phyloP scores from a whole-genome alignment of 2,113 vertebrate genomes.

The Myrmecobius fasciatus region DNA sequence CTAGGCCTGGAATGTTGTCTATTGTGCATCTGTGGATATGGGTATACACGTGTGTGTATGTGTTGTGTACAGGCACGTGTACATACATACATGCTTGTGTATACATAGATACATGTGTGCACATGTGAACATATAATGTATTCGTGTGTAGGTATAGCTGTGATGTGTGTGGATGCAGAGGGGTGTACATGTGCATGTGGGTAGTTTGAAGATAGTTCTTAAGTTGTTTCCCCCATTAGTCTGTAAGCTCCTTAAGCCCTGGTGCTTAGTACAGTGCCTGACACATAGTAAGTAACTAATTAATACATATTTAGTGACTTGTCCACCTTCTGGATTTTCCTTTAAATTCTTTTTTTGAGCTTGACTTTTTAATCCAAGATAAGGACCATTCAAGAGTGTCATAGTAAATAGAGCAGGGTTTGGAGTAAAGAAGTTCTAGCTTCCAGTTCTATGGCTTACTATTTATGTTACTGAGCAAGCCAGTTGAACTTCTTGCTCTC shows the following conservation, averaged over 20 bases:
- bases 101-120: background rate
- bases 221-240: background rate
- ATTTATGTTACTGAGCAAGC: background rate
- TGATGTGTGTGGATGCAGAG: background rate
- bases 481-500: background rate
- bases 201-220: background rate
- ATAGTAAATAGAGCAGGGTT: background rate
- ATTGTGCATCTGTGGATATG: too few species aligned
- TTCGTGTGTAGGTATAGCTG: background rate
- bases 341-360: background rate
- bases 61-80: too few species aligned
- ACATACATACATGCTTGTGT: too few species aligned
- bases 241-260: background rate
- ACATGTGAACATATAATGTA: background rate
- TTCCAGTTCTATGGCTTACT: background rate
- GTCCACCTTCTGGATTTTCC: background rate
- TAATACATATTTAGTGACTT: background rate
- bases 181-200: background rate
- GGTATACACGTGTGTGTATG: background rate
- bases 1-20: background rate
- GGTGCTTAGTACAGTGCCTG: background rate
- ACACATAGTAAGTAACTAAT: background rate
- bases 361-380: background rate
- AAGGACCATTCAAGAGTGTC: background rate
- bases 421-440: background rate